These are phyloP conservation scores for Illadopsis cleaveri DNA, from an alignment of 2,113 vertebrate species.

Conservation along the genomic window DNA sequence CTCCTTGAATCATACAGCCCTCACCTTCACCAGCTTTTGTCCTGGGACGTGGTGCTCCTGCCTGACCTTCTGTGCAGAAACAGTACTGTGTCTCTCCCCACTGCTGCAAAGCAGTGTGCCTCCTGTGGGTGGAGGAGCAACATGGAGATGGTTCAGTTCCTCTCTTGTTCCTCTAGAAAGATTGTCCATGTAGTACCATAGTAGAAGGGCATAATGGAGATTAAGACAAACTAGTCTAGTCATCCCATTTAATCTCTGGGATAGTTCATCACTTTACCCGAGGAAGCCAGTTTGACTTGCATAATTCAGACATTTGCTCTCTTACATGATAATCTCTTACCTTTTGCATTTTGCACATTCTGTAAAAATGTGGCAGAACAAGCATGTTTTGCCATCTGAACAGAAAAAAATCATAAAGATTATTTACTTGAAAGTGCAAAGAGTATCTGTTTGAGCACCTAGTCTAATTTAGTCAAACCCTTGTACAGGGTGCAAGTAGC, in stretches of 20 bases:
- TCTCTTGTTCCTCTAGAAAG: background rate
- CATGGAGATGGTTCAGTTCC: accelerated
- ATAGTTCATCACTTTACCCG: accelerated
- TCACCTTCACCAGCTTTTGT: background rate
- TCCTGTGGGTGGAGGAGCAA: accelerated
- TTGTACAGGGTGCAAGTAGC: background rate
- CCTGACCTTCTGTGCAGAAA: background rate
- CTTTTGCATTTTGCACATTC: background rate
- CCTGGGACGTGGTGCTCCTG: background rate
- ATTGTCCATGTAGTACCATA: no score
- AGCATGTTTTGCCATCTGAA: background rate
- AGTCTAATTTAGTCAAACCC: background rate
- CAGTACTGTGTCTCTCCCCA: accelerated
- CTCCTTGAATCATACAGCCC: background rate
- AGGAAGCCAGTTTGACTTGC: background rate
- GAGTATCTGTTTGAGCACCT: background rate
- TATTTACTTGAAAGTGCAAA: background rate
- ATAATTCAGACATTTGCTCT: background rate
- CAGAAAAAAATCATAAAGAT: background rate
- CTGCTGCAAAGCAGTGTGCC: background rate
- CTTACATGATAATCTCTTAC: background rate
- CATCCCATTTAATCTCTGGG: background rate
- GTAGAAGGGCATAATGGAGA: background rate
- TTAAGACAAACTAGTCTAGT: background rate
- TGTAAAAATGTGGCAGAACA: background rate